Evolutionary conservation across 2,113 vertebrate species (phyloP).

Genomic region (Anoura caudifer): DNA sequence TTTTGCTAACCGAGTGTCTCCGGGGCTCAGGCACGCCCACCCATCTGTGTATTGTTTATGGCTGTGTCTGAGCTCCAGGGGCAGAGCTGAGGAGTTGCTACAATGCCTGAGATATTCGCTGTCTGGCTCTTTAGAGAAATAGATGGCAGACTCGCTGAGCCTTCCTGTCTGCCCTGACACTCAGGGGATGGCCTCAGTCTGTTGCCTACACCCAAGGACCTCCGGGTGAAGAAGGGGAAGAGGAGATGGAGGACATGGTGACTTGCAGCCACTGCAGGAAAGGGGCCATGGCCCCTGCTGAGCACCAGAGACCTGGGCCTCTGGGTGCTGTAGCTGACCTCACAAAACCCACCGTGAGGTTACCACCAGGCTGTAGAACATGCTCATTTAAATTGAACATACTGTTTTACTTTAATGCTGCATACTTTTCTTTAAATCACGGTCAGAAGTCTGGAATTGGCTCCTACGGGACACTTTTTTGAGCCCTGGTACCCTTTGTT

Average conservation of each 20-base stretch:
- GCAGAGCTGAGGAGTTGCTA: not conserved
- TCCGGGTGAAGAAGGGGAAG: no score
- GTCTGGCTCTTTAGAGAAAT: not conserved
- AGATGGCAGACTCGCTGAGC: no score
- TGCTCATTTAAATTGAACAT: rapidly evolving
- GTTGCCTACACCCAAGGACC: not conserved
- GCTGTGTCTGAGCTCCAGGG: not conserved
- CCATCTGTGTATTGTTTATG: rapidly evolving
- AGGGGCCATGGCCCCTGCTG: not conserved
- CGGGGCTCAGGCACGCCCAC: rapidly evolving
- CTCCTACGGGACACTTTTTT: no score
- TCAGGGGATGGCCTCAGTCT: rapidly evolving
- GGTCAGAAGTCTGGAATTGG: not conserved
- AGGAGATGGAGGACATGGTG: not conserved
- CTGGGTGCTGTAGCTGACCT: not conserved
- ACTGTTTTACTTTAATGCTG: not conserved
- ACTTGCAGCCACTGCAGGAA: no score
- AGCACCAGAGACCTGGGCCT: rapidly evolving
- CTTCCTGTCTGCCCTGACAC: not conserved
- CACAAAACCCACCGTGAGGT: not conserved
- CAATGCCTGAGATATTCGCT: not conserved
- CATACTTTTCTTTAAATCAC: rapidly evolving
- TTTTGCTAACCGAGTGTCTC: not conserved
- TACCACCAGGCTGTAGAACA: not conserved
- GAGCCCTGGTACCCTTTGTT: not conserved